Evolutionary conservation across 2,888 invertebrate genomes (phyloP), one percentile per base, ranked within the genome.

Genomic region (Ennomos erosarius): DNA sequence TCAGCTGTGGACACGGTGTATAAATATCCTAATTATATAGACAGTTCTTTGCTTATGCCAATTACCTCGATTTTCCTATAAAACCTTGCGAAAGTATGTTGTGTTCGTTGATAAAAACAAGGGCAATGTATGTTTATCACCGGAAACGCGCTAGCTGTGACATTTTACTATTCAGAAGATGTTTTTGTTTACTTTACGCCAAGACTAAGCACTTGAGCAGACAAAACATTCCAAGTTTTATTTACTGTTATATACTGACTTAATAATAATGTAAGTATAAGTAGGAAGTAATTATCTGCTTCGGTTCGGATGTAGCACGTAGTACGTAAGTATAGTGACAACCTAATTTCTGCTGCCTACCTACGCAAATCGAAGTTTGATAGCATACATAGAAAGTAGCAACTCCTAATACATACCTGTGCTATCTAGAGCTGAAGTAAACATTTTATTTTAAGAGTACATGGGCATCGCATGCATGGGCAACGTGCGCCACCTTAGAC

Each of bases 21-120:
- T 46, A 46, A 53, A 44, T 35, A 26, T 26, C 26, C 26, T 4
- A 6, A 6, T 26, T 26, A 26, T 26, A 26, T 6, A 48, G 12
- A 39, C 43, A 52, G 40, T 39, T 33, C 43, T 26, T 26, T 42
- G 33, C n/a, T 51, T 12, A 52, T 47, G 46, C 13, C 43, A 46
- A 52, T 52, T 50, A 45, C 3, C 26, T 6, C 46, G 34, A 47
- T 57, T 45, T 47, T 45, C 26, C 35, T 49, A 34, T 46, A 33
- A 56, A 50, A 55, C 56, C 54, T 58, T 52, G 59, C 43, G 34
- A 55, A 61, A 54, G 34, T 52, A 37, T 44, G 44, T 39, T 44
- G 43, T 36, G 36, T 45, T 45, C n/a, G 33, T 49, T 26, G 44
- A 49, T 49, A 58, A 44, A 49, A 50, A 38, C 50, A 40, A 56